These are phyloP conservation scores for Cephalopterus ornatus DNA, from an alignment of 2,113 vertebrate genomes.

Conservation along the genomic window DNA sequence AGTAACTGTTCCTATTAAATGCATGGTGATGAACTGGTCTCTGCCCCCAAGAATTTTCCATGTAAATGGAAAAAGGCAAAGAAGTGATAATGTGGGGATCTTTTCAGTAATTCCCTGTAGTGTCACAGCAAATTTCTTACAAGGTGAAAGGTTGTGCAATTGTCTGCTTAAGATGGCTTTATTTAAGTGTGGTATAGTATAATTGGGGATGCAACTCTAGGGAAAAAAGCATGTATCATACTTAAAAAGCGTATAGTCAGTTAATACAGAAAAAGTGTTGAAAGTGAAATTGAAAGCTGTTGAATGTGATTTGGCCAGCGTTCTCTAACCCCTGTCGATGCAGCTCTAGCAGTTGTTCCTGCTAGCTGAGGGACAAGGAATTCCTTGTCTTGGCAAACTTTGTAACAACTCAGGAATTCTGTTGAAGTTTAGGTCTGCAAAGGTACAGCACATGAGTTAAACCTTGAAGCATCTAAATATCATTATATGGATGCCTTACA, in stretches of 20 bases:
- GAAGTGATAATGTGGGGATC: accelerated
- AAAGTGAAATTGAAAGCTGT: not conserved
- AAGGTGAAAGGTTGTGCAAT: not conserved
- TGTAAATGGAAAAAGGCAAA: not conserved
- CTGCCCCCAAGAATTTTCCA: not conserved
- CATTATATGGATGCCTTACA: not conserved
- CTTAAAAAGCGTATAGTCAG: not conserved
- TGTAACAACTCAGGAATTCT: not conserved
- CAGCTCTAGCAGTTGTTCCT: not conserved
- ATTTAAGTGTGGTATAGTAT: not conserved
- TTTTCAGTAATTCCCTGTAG: not conserved
- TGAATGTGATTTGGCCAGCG: not conserved
- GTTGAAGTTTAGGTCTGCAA: not conserved
- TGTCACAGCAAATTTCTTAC: not conserved
- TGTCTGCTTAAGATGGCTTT: not conserved
- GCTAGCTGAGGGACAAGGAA: not conserved
- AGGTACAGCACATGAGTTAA: not conserved
- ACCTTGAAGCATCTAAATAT: not conserved
- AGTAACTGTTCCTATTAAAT: not conserved
- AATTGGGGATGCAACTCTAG: not conserved
- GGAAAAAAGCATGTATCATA: not conserved
- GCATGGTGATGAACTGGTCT: not conserved
- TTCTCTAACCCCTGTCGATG: not conserved
- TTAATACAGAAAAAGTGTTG: not conserved
- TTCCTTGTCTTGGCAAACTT: not conserved